Base-by-base conservation (phyloP, 2,113 vertebrate genomes). In the Chauna torquata region DNA sequence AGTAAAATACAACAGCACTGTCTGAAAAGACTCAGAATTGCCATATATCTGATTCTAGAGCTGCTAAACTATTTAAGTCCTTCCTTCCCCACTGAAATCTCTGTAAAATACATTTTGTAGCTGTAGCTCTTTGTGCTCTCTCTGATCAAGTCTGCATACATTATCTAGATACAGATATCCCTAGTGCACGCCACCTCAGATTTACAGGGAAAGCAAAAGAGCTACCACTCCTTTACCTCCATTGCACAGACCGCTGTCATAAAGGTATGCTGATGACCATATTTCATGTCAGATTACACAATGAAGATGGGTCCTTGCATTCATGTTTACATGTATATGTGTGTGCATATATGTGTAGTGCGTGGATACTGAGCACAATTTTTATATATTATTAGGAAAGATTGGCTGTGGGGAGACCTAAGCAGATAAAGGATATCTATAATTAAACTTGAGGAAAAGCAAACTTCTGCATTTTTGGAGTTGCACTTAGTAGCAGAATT, bases 401-500 rank as follows among this genome's bases (percentile, higher is more conserved):
- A 28, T 0, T 62, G n/a, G 28, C 24, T 42, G 77, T 5, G 14
- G 10, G 36, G 17, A 85, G 5, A 11, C 57, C 36, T 54, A 54
- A 80, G 22, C 22, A 54, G 13, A 83, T 81, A 55, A 44, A 76
- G n/a, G 23, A 8, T 82, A 86, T 93, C 54, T 92, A 36, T 86
- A 96, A 86, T 34, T 86, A 83, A 88, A 88, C 59, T 14, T 71
- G 36, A 85, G 10, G 9, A 82, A 82, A 91, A 82, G 27, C 9
- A 74, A 69, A 70, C 30, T 77, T 75, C 12, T 28, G 22, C 28
- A 22, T 62, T 65, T 95, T 96, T 88, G 57, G 90, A 90, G 55
- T 93, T 86, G 92, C 57, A 86, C 44, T 59, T 27, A 27, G 71
- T 90, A 65, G 91, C 7, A 13, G 92, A 98, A 74, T 86, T 92